Base-by-base conservation (phyloP, 1,140 invertebrate species). In the Oncopodura yosiiana region DNA sequence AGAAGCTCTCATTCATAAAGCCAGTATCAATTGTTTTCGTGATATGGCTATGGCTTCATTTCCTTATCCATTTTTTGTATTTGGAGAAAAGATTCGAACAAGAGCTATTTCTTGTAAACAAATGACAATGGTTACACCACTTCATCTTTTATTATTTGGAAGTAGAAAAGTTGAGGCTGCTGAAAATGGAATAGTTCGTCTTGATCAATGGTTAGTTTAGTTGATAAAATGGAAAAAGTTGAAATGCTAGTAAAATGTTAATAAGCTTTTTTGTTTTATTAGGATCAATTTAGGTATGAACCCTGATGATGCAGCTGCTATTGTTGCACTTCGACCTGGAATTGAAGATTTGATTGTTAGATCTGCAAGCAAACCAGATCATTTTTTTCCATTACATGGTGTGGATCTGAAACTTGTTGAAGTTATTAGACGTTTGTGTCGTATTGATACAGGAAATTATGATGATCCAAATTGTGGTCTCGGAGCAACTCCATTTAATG, bases 81-180 rank as follows among this genome's bases (percentile, higher is more conserved):
- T 97, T 71, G 92, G 92, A 2, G 94, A 99, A 74, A 98, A 99
- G 79, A 91, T 98, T 41, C 80, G 94, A 48, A 97, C 94, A 0
- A 76, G 87, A 61, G 91, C 93, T 5, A 91, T 98, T n/a, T 87
- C 87, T 14, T 96, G 92, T 69, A 98, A 98, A 69, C 91, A 95
- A 73, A 86, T 94, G 77, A 92, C 90, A 0, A 96, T 97, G 91
- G 84, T 97, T 1, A 83, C 91, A 2, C 92, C 94, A 0, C 70
- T 98, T 54, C 94, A 98, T 71, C 72, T 98, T 4, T 69, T 99
- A 56, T 69, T 98, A 5, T 97, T 98, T 73, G 94, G 85, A 3
- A 82, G 81, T 27, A 76, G 86, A n/a, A 90, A 88, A 74, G 82
- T 93, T 2, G 87, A 91, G 67, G 63, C 78, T 24, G 67, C 70